These are phyloP conservation scores for Spermophilus dauricus DNA, from an alignment of 2,113 vertebrate species.

Conservation along the genomic window DNA sequence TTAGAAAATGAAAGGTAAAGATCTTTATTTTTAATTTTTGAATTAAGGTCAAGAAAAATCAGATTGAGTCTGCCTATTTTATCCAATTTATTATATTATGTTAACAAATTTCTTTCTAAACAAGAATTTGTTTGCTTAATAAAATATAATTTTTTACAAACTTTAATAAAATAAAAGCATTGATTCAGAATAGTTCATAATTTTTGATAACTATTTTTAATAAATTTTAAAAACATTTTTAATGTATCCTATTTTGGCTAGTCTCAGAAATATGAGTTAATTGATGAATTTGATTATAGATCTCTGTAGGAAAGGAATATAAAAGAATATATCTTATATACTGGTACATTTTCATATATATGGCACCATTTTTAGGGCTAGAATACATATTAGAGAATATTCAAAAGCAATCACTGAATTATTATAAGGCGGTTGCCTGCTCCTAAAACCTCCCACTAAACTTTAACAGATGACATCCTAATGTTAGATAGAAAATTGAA, in stretches of 20 bases:
- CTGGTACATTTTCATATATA: not conserved
- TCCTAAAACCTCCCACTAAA: not conserved
- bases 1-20: not conserved
- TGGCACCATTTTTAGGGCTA: not conserved
- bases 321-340: not conserved
- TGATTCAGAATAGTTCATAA: not conserved
- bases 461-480: not conserved
- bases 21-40: not conserved
- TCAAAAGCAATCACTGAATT: not conserved
- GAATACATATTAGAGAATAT: not conserved
- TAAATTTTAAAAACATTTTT: not conserved
- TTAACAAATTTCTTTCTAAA: conserved; percentile 24
- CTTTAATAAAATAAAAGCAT: not conserved
- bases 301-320: not conserved
- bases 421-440: not conserved
- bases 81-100: conserved; percentile 29
- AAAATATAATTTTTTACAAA: not conserved
- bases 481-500: not conserved
- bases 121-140: not conserved
- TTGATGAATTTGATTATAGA: not conserved
- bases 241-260: not conserved
- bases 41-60: not conserved
- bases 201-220: not conserved
- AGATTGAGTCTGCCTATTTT: not conserved
- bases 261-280: not conserved